Evolutionary conservation across 2,888 invertebrate species (phyloP), one percentile per base, ranked within the genome.

Genomic region (Xestia c-nigrum): DNA sequence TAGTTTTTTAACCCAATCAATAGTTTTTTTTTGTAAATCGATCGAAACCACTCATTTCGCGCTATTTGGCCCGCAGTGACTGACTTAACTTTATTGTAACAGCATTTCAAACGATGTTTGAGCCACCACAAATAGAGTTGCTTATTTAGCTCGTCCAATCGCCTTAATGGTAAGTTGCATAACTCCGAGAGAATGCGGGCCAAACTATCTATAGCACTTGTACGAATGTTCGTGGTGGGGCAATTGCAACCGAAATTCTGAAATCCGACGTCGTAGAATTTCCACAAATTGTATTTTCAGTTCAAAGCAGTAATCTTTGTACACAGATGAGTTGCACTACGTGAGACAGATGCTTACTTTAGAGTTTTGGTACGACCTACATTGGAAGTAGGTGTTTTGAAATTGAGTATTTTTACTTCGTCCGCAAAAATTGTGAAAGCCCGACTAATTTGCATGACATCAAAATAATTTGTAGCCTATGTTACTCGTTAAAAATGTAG

Each of bases 171-270:
- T 12, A n/a, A 55, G 2, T 64, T 40, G 40, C 40, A n/a, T n/a
- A n/a, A 24, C 5, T 55, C 24, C 40, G 40, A 24, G 24, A 24
- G 52, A 66, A 52, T 67, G 69, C 57, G 14, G 46, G 31, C n/a
- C 40, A 2, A 74, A 73, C 47, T 72, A 47, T 21, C 21, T 47
- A 47, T 72, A 47, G 24, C 24, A 43, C 38, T 63, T 24, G 70
- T 61, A 38, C n/a, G 19, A 46, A 21, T 9, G 31, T 38, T 52
- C 9, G 14, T n/a, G 47, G n/a, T n/a, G 7, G 50, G 7, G 68
- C 5, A n/a, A 19, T 16, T 50, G 50, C 40, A 63, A 14, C n/a
- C 12, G 75, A 55, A 64, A 47, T 75, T 64, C 46, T 1, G 46
- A 43, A 63, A 55, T 52, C 24, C 40, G 6, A 50, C 5, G 61